Conservation (phyloP, 2,888 invertebrate genomes). For the Pomacea canaliculata region DNA sequence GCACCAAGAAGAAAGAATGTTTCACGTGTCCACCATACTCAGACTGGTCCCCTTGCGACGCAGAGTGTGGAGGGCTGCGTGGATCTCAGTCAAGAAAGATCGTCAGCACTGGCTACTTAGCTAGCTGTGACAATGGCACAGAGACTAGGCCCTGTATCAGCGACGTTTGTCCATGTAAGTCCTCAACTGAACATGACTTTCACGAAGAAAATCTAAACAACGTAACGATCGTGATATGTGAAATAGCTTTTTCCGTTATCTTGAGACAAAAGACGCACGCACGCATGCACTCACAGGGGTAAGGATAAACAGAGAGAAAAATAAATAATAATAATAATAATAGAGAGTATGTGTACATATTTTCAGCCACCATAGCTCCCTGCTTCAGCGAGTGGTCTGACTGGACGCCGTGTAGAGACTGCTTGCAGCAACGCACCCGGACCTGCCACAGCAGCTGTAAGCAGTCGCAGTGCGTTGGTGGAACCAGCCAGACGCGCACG, state of each 20-base stretch:
- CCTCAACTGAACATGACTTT: not conserved
- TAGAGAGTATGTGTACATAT: not conserved
- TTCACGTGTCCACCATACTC: conserved; percentile 5
- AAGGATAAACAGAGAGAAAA: too few relatives aligned
- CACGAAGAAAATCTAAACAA: not conserved
- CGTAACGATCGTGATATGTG: not conserved
- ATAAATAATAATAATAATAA: too few relatives aligned
- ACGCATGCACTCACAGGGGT: too few relatives aligned
- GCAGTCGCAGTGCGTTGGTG: not conserved
- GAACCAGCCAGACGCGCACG: not conserved
- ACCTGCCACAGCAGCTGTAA: not conserved
- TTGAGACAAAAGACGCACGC: too few relatives aligned
- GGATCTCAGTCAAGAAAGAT: conserved; percentile 5
- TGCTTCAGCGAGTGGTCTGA: conserved; percentile 9
- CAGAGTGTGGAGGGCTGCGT: not conserved
- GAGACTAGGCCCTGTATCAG: not conserved
- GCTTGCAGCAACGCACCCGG: conserved; percentile 10
- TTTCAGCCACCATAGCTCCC: conserved; percentile 11
- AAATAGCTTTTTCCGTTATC: too few relatives aligned
- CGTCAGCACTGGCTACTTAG: conserved; percentile 1
- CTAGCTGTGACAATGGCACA: not conserved
- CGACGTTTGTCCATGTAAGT: conserved; percentile 2
- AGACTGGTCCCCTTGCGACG: conserved; percentile 6
- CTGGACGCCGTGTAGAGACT: conserved; percentile 12
- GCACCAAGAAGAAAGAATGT: not conserved